Evolutionary conservation across 2,113 vertebrate genomes (phyloP).

Genomic region (Typhlomys cinereus): DNA sequence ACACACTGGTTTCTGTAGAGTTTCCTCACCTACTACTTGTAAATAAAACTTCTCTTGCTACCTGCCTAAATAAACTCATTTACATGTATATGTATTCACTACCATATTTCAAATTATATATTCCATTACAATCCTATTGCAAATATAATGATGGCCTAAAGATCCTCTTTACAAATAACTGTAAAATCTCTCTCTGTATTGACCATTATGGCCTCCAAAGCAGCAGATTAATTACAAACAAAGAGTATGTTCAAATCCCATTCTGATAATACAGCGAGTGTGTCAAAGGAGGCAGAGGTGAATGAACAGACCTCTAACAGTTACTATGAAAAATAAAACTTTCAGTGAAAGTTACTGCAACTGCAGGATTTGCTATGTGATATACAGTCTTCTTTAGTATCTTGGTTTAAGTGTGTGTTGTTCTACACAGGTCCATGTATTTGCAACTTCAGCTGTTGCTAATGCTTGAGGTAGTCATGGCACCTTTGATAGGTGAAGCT

Average conservation of each 20-base stretch:
- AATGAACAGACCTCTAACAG: neutral
- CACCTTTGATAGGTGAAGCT: no score
- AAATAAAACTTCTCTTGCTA: neutral
- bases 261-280: neutral
- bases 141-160: neutral
- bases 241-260: no score
- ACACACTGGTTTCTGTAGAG: neutral
- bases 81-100: neutral
- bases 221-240: neutral
- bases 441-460: no score
- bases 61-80: neutral
- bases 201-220: neutral
- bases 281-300: neutral
- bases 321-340: neutral
- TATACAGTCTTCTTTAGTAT: neutral
- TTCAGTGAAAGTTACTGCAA: neutral
- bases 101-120: conserved; percentile 6
- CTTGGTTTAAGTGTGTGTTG: no score
- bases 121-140: neutral
- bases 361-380: neutral
- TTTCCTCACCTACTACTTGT: neutral
- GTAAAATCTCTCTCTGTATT: neutral
- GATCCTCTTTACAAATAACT: no score
- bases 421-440: no score
- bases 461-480: no score